Base-by-base conservation (phyloP, 2,888 invertebrate genomes). In the Rotaria sp. region DNA sequence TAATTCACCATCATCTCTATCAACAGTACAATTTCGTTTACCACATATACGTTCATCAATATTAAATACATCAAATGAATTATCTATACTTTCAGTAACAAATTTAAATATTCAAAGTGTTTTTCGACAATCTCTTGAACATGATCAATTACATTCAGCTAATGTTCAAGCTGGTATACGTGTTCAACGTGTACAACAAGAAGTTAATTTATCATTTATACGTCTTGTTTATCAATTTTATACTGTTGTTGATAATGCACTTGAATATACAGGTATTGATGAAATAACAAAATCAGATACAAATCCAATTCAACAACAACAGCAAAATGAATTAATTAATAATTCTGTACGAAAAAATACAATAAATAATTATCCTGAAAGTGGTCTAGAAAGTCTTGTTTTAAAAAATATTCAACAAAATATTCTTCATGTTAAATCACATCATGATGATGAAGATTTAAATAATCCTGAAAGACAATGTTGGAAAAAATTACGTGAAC, bases 151-250 rank as follows among this genome's bases (percentile, higher is more conserved):
- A 45, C 80, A 86, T 59, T 85, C 50, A 45, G 85, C 85, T 30
- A 86, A 86, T n/a, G 85, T 86, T 15, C 85, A 86, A 57, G 86
- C 86, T 84, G 86, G 86, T 26, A 86, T 86, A 24, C 67, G 75
- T n/a, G 80, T 90, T 10, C 80, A 85, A 48, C 74, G 85, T 57
- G 96, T 97, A 89, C 95, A 95, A 84, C 97, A 97, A 90, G 95
- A 55, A 55, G 55, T 55, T 26, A 55, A 55, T 26, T 15, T 55
- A 55, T 55, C 55, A 55, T 55, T 55, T 55, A 55, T 55, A 26
- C 55, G 55, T 26, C 55, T 55, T 55, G 86, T 84, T 41, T 84
- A 86, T 84, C 86, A 86, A n/a, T 67, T 86, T 55, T 86, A 86
- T 84, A 84, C 86, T n/a, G 84, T 86, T 67, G 75, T 86, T 30